Evolutionary conservation across 2,113 vertebrate species (phyloP), one percentile per base, ranked within the genome.

Genomic region (Lophochroa leadbeateri): DNA sequence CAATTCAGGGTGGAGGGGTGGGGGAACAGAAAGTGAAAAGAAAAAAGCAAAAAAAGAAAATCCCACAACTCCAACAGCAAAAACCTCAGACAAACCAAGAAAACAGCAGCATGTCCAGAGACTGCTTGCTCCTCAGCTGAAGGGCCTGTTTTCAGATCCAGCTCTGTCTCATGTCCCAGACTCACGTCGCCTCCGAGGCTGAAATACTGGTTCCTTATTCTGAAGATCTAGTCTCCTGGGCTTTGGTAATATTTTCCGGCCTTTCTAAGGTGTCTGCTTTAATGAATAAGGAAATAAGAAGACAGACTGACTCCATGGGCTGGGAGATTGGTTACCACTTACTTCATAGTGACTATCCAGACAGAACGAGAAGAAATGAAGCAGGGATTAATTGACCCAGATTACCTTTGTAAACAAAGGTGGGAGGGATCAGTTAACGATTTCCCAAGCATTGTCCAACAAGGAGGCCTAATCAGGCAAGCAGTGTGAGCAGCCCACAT

Each of bases 211-310:
- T 97, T 98, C 95, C 80, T 96, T 97, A 85, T 97, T 97, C 95
- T 71, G 71, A 72, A 97, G 90, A 93, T 86, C 3, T 1, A 43
- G 76, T 96, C 97, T 97, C 92, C 63, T 83, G 81, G 87, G 92
- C 70, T 96, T 94, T 92, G 88, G 77, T 96, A 92, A 97, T 97
- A 95, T 97, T 98, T 98, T 97, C 94, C 57, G 70, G 91, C 82
- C 90, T 97, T 97, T 97, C 96, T 98, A 95, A 97, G 96, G 95
- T 82, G 92, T 97, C 94, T 98, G 82, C 67, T 82, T 95, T 96
- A 95, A 96, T 95, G 96, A 97, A 92, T 80, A 93, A 86, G 52
- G 97, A 97, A 97, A 96, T 87, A 91, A 95, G 90, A 97, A 94
- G 94, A 96, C 78, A 68, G 88, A 63, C 93, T 86, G 96, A 96